Evolutionary conservation across 1,140 invertebrate genomes (phyloP), one percentile per base, ranked within the genome.

Genomic region (Heliconius melpomene): DNA sequence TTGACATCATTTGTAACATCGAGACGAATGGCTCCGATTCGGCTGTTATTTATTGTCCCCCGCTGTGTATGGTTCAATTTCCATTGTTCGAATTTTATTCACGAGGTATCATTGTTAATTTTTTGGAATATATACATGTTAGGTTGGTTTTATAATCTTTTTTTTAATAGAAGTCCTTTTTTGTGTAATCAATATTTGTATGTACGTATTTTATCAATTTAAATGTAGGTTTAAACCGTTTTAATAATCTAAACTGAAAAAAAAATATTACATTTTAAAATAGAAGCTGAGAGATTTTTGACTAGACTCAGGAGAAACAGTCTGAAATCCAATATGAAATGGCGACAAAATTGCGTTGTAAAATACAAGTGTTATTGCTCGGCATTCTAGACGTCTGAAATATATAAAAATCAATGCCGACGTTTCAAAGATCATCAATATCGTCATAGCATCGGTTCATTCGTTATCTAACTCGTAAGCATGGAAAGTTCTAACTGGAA

Each of bases 341-440:
- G 13, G 40, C 18, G 16, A 52, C 50, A 52, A 20, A 52, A 52
- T 52, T 20, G 18, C 50, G 18, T 20, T 20, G 18, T 52, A 20
- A 52, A 52, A 52, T 20, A 52, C 76, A 13, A 79, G 54, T 83
- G 82, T 84, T 84, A 86, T 86, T 83, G 83, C 77, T 80, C 81
- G 74, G 70, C 80, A 38, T 73, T 83, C 78, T 60, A 72, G 72
- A 81, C 72, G 79, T 77, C 74, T 80, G 57, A 79, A 85, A 75
- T 82, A 84, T 80, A 80, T 82, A 80, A 84, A 84, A 86, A 79
- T 86, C 79, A 73, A 60, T 80, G 72, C 38, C 78, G 54, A 57
- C 46, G 57, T 72, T 80, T 78, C 74, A 20, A 82, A 72, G 75
- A 79, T 77, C 76, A 40, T 77, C 80, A 60, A 82, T 74, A 18